Percentiles rank a stretch among this genome's conserved stretches.
These are phyloP conservation scores for Nerophis lumbriciformis DNA, from an alignment of 2,113 vertebrate genomes.

Conservation along the genomic window DNA sequence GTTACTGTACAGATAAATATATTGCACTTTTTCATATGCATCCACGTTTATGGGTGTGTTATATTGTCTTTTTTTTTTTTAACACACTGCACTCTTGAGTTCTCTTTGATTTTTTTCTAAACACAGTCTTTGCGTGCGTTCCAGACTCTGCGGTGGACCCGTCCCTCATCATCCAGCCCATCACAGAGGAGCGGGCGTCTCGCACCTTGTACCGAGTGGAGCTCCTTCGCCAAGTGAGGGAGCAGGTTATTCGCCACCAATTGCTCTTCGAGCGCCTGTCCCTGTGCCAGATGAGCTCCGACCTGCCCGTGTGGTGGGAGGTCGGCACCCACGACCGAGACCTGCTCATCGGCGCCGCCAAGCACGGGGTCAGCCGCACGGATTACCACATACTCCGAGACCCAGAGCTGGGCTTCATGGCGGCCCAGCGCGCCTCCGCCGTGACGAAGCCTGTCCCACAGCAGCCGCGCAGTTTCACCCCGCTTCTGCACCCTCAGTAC, in stretches of 20 bases:
- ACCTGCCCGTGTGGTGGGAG: constrained; percentile 96
- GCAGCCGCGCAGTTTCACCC: constrained; percentile 72
- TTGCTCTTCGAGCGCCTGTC: constrained; percentile 85
- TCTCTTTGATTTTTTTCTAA: not conserved
- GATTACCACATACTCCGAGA: constrained; percentile 98
- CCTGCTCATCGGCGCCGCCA: constrained; percentile 91
- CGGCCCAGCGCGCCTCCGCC: constrained; percentile 88
- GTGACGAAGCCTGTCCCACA: constrained; percentile 80
- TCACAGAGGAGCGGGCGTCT: constrained; percentile 95
- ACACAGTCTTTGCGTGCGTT: constrained; percentile 6
- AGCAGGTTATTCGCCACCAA: constrained; percentile 89
- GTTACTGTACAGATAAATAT: too few relatives aligned
- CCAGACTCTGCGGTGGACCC: constrained; percentile 83
- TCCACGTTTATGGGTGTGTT: too few relatives aligned
- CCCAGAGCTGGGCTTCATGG: constrained; percentile 93
- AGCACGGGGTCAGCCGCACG: constrained; percentile 96
- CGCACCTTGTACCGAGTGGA: constrained; percentile 95
- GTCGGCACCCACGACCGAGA: constrained; percentile 88
- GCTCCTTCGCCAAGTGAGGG: constrained; percentile 91
- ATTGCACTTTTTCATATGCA: too few relatives aligned
- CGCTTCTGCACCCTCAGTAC: constrained; percentile 74
- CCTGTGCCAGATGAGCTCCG: constrained; percentile 88
- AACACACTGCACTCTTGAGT: constrained; percentile 20
- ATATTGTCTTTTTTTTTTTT: too few relatives aligned
- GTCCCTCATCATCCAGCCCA: constrained; percentile 90